These are phyloP conservation scores for Stenodema calcarata DNA, from an alignment of 2,888 invertebrate species.

Conservation along the genomic window DNA sequence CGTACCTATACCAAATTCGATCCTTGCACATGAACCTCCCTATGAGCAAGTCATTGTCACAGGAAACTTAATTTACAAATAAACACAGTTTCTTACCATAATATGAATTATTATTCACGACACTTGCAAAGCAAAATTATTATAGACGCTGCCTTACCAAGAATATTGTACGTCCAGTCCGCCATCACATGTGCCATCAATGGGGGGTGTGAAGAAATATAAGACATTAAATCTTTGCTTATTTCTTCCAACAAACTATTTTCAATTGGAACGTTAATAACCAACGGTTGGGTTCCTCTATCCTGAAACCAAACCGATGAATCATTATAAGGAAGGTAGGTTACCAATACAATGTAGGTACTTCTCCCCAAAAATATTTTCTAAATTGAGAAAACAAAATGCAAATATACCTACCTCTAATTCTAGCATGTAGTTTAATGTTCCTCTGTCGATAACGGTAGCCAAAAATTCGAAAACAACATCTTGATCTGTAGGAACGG, in stretches of 20 bases:
- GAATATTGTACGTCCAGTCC: slow-evolving; percentile 78
- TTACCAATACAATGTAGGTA: neutral
- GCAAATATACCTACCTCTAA: slow-evolving; percentile 69
- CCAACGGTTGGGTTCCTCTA: slow-evolving; percentile 8
- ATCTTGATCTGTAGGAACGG: slow-evolving; percentile 83
- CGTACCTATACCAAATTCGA: no score
- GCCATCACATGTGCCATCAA: slow-evolving; percentile 82
- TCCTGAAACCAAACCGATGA: slow-evolving; percentile 6
- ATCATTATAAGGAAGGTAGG: neutral
- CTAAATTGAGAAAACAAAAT: no score
- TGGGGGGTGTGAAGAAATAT: slow-evolving; percentile 72
- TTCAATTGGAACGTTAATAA: slow-evolving; percentile 60
- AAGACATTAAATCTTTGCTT: slow-evolving; percentile 71
- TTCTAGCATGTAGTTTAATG: slow-evolving; percentile 75
- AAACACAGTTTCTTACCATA: no score
- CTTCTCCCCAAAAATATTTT: no score
- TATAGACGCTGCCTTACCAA: slow-evolving; percentile 66
- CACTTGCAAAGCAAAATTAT: no score
- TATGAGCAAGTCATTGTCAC: no score
- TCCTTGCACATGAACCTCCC: no score
- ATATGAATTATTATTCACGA: no score
- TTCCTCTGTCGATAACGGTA: slow-evolving; percentile 82
- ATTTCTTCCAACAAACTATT: slow-evolving; percentile 70
- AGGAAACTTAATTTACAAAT: no score
- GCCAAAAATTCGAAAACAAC: slow-evolving; percentile 89